Evolutionary conservation across 1,140 invertebrate species (phyloP).

Genomic region (Chrysopa pallens): DNA sequence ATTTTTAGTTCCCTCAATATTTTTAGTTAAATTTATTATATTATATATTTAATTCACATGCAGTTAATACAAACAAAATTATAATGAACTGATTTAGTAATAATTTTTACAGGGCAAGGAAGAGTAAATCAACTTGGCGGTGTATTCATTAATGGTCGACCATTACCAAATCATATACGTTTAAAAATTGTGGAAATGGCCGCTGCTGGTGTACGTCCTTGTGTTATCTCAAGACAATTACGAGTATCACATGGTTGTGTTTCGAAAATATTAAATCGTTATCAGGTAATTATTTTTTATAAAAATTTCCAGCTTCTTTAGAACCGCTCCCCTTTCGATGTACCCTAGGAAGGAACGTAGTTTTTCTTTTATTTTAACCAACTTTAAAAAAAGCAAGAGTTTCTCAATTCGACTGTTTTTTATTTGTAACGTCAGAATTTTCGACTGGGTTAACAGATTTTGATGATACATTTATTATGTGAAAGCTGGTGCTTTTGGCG

Average conservation of each 20-base stretch:
- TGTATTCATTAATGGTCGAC: conserved; percentile 68
- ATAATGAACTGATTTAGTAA: conserved; percentile 1
- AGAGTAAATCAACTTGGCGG: conserved; percentile 73
- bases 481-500: no score
- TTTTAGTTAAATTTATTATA: no score
- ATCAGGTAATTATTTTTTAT: conserved; percentile 25
- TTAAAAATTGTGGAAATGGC: conserved; percentile 72
- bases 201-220: conserved; percentile 56
- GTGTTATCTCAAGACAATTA: conserved; percentile 61
- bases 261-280: conserved; percentile 65
- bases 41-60: no score
- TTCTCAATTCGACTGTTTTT: no score
- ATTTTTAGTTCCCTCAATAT: no score
- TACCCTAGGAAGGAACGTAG: no score
- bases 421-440: no score
- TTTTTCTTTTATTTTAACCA: background rate
- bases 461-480: no score
- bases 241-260: conserved; percentile 70
- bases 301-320: background rate
- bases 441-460: no score
- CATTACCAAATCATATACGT: conserved; percentile 58
- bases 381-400: background rate
- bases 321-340: no score
- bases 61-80: no score
- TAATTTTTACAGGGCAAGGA: conserved; percentile 44